Evolutionary conservation across 2,113 vertebrate genomes (phyloP), one percentile per base, ranked within the genome.

Genomic region (Apaloderma vittatum): DNA sequence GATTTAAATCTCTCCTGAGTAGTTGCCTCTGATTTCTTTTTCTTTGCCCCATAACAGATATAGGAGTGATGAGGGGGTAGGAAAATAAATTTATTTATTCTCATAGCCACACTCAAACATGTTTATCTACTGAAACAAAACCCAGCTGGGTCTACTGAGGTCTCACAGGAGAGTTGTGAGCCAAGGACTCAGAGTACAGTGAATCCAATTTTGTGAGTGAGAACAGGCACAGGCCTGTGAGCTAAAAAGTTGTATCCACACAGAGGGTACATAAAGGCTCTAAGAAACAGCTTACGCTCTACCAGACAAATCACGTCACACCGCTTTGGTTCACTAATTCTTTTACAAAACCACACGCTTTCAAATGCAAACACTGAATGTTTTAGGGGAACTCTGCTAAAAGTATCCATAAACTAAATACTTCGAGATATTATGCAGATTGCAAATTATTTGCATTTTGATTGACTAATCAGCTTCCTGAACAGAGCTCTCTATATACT

Each of bases 401-500:
- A 72, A 82, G 67, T 24, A 76, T 34, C 85, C 66, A 66, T 85
- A 90, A 95, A 73, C 49, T 3, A 1, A 80, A 90, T 76, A 73
- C 49, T 79, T 57, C 32, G 66, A 61, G 77, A 77, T 86, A 91
- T 59, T 73, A 85, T 43, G 54, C 40, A 93, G 84, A 89, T 88
- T 76, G n/a, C 46, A 94, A 88, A 40, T 74, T 32, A 83, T 57
- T 79, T 90, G 54, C 77, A 54, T 93, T 85, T 90, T 94, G 71
- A 72, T 93, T 90, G 78, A 86, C 78, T 92, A 94, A 95, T 93
- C 84, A 92, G 9, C 58, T 82, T 91, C 87, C 54, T 79, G 57
- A 78, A 65, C 45, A 76, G 45, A 88, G 17, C 21, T 57, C 24
- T 78, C 58, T 78, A 5, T 70, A 58, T 34, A 26, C 46, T 29